Base-by-base conservation (phyloP, 2,888 invertebrate genomes). In the Nomada goodeniana region DNA sequence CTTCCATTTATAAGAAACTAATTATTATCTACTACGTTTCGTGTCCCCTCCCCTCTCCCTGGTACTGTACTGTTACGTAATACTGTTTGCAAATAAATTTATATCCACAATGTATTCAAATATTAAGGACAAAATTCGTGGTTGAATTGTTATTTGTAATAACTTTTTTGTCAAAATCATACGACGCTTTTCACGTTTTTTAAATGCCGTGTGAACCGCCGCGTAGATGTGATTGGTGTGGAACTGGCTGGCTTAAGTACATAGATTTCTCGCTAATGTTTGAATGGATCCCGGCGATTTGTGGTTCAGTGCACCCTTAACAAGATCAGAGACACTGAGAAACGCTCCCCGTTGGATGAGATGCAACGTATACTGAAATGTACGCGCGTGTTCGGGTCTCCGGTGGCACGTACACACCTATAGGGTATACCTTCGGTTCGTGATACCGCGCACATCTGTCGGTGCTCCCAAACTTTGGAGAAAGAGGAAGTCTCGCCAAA, bases 301-400 rank as follows among this genome's bases (percentile, higher is more conserved):
- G 92, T 91, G 92, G 92, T 92, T 92, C 92, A 86, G 88, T 93
- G 93, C 92, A 90, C 89, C 92, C 91, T 90, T 93, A 93, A 93
- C 93, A 91, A 93, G 93, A 93, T 93, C 93, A 92, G 91, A 88
- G 89, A 89, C 89, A 88, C 87, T 83, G 89, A 86, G 86, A 87
- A 80, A 83, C 88, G 87, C 79, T 86, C 88, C 83, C 84, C 65
- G 65, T 29, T 70, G 90, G 90, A 91, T 89, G 89, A 91, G 87
- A 81, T 84, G 79, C 84, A 79, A 26, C 67, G 57, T 70, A 69
- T 55, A 74, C 76, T n/a, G 23, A 23, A 61, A 60, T 55, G 60
- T 57, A 44, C 36, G 63, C 63, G 68, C 67, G 72, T 82, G 85
- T 73, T 59, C 52, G 80, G 50, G 74, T 76, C 29, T 55, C 44